phyloP scores from a whole-genome alignment of 1,140 invertebrate genomes.

The Drosophila dunni region DNA sequence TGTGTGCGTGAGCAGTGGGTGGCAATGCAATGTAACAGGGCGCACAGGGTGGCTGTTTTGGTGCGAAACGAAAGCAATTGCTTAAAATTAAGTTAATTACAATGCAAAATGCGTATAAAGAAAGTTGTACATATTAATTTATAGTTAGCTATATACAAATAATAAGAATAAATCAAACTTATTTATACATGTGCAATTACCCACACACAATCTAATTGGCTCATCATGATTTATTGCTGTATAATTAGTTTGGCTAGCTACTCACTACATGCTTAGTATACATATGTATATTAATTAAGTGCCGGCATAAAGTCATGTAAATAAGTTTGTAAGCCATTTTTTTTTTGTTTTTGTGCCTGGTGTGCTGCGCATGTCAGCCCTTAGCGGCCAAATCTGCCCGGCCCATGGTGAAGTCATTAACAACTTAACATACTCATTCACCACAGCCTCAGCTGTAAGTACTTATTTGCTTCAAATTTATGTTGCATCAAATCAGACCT shows the following conservation, averaged over 20 bases:
- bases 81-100: not conserved
- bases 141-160: too few relatives aligned
- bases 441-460: too few relatives aligned
- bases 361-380: constrained; percentile 62
- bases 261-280: not conserved
- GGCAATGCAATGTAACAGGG: constrained; percentile 35
- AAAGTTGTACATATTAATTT: not conserved
- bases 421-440: too few relatives aligned
- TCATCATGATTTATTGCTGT: not conserved
- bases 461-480: too few relatives aligned
- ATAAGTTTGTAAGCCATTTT: constrained; percentile 26
- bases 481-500: too few relatives aligned
- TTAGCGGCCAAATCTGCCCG: constrained; percentile 40
- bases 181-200: too few relatives aligned
- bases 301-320: constrained; percentile 43
- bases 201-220: not conserved
- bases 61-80: constrained; percentile 1
- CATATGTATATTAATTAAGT: constrained; percentile 30
- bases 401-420: not conserved
- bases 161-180: not conserved
- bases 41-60: constrained; percentile 40
- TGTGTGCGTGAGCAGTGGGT: constrained; percentile 23
- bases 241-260: too few relatives aligned
- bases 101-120: not conserved
- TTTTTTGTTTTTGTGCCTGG: not conserved